Base-by-base conservation (phyloP, 2,888 invertebrate species). In the Bibio marci region DNA sequence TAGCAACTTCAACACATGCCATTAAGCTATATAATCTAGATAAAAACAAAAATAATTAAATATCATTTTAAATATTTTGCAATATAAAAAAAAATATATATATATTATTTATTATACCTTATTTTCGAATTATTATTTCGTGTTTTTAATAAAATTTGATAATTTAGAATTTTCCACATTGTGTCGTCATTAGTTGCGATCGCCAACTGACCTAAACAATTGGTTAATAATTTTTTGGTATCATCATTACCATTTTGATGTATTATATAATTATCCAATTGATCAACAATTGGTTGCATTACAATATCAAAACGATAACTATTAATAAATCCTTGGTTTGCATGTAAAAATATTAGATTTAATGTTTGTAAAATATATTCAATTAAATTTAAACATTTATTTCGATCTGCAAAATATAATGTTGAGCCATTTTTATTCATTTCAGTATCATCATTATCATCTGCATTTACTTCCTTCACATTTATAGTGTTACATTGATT, bases 151-250 rank as follows among this genome's bases (percentile, higher is more conserved):
- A 92, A 62, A 45, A 91, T 74, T 56, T 91, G 86, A 58, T 91
- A 88, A 55, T 91, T 88, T 44, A 94, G 63, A 48, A 83, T 73
- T 54, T 91, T 91, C 81, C 91, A 91, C 22, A 86, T 59, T 1
- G 83, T 73, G 56, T 92, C 90, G 52, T 88, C 90, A 3, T 76
- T 79, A 2, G 78, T 76, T 0, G 83, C 80, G 11, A 80, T 76
- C 0, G 85, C 81, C 50, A 94, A 76, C 50, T 86, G 79, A 1
- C 81, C 76, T 42, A 92, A 68, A 52, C 86, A 85, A 0, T 80
- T 79, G n/a, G 76, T 75, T 26, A 92, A 61, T 17, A 75, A 57
- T 2, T 61, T 54, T 22, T 22, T 22, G 5, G 8, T 22, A 49
- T 73, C 69, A 49, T 80, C 71, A 14, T 56, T 55, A 13, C 70